Base-by-base conservation (phyloP, 1,140 invertebrate species). In the Teleogryllus occipitalis region DNA sequence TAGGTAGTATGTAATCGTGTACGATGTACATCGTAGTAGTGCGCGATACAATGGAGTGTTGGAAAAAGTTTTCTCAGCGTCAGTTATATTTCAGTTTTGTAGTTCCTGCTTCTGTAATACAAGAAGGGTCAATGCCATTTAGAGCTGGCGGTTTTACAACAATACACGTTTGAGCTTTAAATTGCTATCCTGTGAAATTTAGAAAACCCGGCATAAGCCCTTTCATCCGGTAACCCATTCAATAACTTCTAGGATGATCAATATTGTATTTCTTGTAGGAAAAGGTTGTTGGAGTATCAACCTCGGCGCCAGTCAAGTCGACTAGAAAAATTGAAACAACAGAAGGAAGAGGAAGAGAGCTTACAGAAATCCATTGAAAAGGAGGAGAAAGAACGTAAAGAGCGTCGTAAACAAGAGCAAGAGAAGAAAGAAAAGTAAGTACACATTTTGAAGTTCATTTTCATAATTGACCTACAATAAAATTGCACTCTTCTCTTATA, bases 231-330 rank as follows among this genome's bases (percentile, higher is more conserved):
- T 12, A 18, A 74, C 15, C 0, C 7, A 74, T 74, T 8, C 18
- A 14, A 12, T 0, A 10, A 27, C 3, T 74, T 8, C n/a, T 76
- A 18, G 54, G 10, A 65, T 3, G 54, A 14, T 65, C 2, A 22
- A 15, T 80, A 7, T 75, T 65, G 78, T 74, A 14, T 81, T 75
- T 80, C 77, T 77, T 81, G 78, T 80, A 82, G 85, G 77, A 87
- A 87, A 82, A 82, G 86, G 14, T 82, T 87, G 80, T 80, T 85
- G 76, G 87, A 88, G 82, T 83, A 84, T 79, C 84, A 85, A 73
- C 87, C 87, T n/a, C 82, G 87, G 48, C 81, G 87, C 73, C 83
- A 85, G 21, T 88, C 87, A 8, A 84, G 84, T 21, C 83, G 87
- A 75, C 83, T 88, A 72, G 86, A 87, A 79, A 87, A 86, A 81